These are phyloP conservation scores for Anoncus sp. DNA, from an alignment of 2,888 invertebrate genomes.

Conservation along the genomic window DNA sequence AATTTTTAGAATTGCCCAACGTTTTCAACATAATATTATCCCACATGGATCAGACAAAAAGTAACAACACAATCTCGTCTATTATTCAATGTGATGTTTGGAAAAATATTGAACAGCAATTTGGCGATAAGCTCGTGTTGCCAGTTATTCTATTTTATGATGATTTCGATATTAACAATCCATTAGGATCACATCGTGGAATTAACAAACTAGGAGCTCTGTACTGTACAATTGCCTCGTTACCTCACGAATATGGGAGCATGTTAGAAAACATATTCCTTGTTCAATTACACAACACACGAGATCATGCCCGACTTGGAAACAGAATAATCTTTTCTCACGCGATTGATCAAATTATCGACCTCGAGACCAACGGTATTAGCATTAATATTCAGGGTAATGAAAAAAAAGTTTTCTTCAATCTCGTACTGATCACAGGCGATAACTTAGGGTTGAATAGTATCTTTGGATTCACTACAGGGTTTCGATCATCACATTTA, in stretches of 20 bases:
- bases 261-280: constrained; percentile 61
- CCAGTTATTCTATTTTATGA: constrained; percentile 21
- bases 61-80: constrained; percentile 12
- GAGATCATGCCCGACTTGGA: constrained; percentile 47
- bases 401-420: constrained; percentile 52
- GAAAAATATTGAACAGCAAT: constrained; percentile 18
- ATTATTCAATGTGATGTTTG: constrained; percentile 31
- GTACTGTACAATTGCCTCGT: constrained; percentile 53
- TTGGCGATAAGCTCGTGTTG: constrained; percentile 25
- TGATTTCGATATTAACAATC: constrained; percentile 44
- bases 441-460: constrained; percentile 58
- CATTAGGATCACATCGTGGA: constrained; percentile 51
- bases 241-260: constrained; percentile 56
- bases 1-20: constrained; percentile 28
- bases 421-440: constrained; percentile 39
- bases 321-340: constrained; percentile 49
- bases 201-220: constrained; percentile 58
- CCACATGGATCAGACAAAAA: constrained; percentile 20
- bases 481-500: constrained; percentile 40
- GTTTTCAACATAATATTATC: constrained; percentile 21
- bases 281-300: constrained; percentile 51
- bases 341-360: constrained; percentile 47
- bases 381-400: constrained; percentile 20
- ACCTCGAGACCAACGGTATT: constrained; percentile 55
- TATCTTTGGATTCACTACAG: constrained; percentile 54